phyloP scores from a whole-genome alignment of 2,888 invertebrate species.

The Galerucella nymphaeae region DNA sequence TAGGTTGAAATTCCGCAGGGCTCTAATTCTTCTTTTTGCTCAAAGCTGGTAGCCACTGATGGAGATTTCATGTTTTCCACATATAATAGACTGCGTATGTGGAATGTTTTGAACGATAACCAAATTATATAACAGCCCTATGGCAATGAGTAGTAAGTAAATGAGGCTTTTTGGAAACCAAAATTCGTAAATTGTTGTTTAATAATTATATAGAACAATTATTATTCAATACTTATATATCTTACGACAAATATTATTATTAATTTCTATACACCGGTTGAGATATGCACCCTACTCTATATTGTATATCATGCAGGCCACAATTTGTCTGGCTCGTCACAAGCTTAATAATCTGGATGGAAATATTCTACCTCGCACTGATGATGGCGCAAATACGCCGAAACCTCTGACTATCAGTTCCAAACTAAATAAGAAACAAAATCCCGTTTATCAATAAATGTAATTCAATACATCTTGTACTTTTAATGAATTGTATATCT shows the following conservation, averaged over 20 bases:
- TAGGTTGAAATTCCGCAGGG: conserved; percentile 48
- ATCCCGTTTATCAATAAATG: too few relatives aligned
- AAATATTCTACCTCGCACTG: too few relatives aligned
- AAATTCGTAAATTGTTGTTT: neutral
- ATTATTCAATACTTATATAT: too few relatives aligned
- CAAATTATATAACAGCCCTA: conserved; percentile 50
- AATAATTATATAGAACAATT: neutral
- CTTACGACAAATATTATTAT: neutral
- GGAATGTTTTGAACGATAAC: conserved; percentile 51
- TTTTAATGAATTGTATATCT: too few relatives aligned
- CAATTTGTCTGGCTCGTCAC: too few relatives aligned
- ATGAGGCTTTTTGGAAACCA: neutral
- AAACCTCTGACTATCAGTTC: too few relatives aligned
- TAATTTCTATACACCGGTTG: neutral
- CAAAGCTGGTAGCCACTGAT: conserved; percentile 51
- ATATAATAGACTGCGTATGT: conserved; percentile 54
- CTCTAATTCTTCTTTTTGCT: conserved; percentile 46
- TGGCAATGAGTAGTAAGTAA: conserved; percentile 12
- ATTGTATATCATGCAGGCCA: too few relatives aligned
- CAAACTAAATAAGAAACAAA: too few relatives aligned
- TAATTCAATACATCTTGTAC: too few relatives aligned
- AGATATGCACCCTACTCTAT: too few relatives aligned
- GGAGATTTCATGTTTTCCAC: conserved; percentile 57
- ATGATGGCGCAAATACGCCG: too few relatives aligned
- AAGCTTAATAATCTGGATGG: too few relatives aligned